Base-by-base conservation (phyloP, 2,797 vertebrate genomes). In the Gymnodraco acuticeps region DNA sequence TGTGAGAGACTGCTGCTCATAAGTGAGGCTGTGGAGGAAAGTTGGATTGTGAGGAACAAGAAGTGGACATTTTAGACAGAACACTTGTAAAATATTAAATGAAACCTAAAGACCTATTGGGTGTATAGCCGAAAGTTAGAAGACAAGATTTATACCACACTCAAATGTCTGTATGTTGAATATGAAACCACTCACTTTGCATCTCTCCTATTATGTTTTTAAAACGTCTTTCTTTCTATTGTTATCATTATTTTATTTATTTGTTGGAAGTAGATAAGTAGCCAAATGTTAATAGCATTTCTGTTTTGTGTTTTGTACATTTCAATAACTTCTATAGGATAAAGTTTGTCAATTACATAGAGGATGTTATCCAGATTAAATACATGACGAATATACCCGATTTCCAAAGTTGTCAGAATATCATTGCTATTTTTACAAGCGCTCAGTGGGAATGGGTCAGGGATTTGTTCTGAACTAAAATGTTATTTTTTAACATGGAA, bases 391-490 rank as follows among this genome's bases (percentile, higher is more conserved):
- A 12, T 33, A 51, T 11, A 12, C 58, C 16, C 55, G 19, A 76
- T 62, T 54, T 41, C 11, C 53, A 42, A 38, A 48, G 70, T 14
- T 2, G 5, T 50, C 27, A 6, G 38, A 53, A 23, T 66, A 68
- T 66, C 15, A 16, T 13, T 70, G 17, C 69, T 85, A 83, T 89
- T 86, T 86, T 80, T 73, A 77, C 43, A 47, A 41, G n/a, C 56
- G 45, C 51, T 68, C 56, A 54, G 61, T 23, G 19, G 51, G 56
- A 67, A 52, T 14, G 31, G 60, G 8, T 56, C 51, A 13, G 45
- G 67, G 74, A 76, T 64, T 71, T 41, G 59, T 42, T 5, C 42
- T 51, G 7, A 38, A 38, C 33, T 17, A 11, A 46, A 51, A 73
- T 46, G 59, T 38, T 64, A n/a, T n/a, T 47, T 72, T 55, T 55